A percentile compares a stretch with the other conserved stretches of the same genome.
These are phyloP conservation scores for Macrosoma leucophasiata DNA, from an alignment of 2,888 invertebrate species.

Conservation along the genomic window DNA sequence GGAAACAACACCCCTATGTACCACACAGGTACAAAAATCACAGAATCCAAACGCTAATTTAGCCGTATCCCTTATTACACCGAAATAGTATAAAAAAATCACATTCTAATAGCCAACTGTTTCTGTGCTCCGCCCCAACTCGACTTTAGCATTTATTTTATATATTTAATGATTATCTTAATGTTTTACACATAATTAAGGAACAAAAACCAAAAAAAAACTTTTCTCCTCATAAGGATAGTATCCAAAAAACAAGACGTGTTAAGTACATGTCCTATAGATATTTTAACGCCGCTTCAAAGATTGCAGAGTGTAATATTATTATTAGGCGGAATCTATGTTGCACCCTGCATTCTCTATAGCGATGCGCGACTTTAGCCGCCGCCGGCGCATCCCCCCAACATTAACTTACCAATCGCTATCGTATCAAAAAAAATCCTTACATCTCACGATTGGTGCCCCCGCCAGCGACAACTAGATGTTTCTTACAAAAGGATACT, in stretches of 20 bases:
- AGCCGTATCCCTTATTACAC: slow-evolving; percentile 47
- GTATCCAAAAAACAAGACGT: slow-evolving; percentile 59
- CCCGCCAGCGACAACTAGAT: slow-evolving; percentile 45
- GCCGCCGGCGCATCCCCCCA: slow-evolving; percentile 27
- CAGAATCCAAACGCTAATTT: slow-evolving; percentile 60
- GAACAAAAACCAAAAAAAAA: slow-evolving; percentile 73
- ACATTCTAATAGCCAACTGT: slow-evolving; percentile 54
- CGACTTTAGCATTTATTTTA: slow-evolving; percentile 60
- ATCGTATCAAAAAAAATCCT: slow-evolving; percentile 28
- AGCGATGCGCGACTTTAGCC: slow-evolving; percentile 43
- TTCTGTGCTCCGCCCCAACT: slow-evolving; percentile 47
- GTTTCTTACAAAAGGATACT: slow-evolving; percentile 63
- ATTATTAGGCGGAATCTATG: slow-evolving; percentile 73
- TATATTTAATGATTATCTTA: slow-evolving; percentile 70
- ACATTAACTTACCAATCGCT: slow-evolving; percentile 26
- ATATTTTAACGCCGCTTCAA: slow-evolving; percentile 59
- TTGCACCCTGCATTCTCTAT: slow-evolving; percentile 66
- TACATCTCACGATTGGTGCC: slow-evolving; percentile 28
- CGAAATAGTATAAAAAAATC: slow-evolving; percentile 66
- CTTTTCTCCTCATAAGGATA: slow-evolving; percentile 61
- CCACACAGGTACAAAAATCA: slow-evolving; percentile 66
- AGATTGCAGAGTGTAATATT: slow-evolving; percentile 67
- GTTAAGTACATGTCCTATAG: slow-evolving; percentile 61
- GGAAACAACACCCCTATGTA: slow-evolving; percentile 46
- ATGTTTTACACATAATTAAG: slow-evolving; percentile 70